A percentile compares a stretch with the other conserved stretches of the same genome.
Conservation (phyloP, 2,797 vertebrate genomes). For the Australoheros facetus region DNA sequence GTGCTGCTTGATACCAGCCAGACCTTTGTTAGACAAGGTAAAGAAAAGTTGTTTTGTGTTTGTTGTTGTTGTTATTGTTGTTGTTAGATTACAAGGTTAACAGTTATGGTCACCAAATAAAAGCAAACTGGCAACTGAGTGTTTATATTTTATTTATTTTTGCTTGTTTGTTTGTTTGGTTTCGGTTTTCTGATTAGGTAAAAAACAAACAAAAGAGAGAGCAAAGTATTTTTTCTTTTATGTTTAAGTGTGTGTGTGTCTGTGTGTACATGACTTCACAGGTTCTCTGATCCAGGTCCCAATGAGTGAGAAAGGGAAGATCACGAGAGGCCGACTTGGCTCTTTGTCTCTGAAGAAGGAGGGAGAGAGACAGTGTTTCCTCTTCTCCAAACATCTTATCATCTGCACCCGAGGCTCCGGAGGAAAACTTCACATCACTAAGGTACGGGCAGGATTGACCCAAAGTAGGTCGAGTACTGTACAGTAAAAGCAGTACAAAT, state of each 20-base stretch:
- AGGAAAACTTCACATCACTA: slow-evolving; percentile 95
- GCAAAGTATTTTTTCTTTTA: too few relatives aligned
- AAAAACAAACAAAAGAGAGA: background rate
- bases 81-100: background rate
- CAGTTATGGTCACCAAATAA: background rate
- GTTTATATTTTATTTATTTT: background rate
- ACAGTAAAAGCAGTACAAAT: background rate
- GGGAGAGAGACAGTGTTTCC: slow-evolving; percentile 95
- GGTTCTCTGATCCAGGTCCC: slow-evolving; percentile 97
- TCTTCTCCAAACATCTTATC: slow-evolving; percentile 98
- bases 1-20: slow-evolving; percentile 98
- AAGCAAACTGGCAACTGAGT: background rate
- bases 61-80: background rate
- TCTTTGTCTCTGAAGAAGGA: slow-evolving; percentile 95
- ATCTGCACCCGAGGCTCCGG: slow-evolving; percentile 95
- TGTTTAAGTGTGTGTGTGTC: background rate
- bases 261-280: slow-evolving; percentile 49
- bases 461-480: background rate
- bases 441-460: slow-evolving; percentile 79
- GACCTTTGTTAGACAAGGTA: slow-evolving; percentile 97
- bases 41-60: background rate
- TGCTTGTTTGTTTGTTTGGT: too few relatives aligned
- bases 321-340: slow-evolving; percentile 91
- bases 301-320: slow-evolving; percentile 95
- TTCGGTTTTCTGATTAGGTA: background rate